Evolutionary conservation across 2,888 invertebrate species (phyloP), one percentile per base, ranked within the genome.

Genomic region (Habrosyne pyritoides): DNA sequence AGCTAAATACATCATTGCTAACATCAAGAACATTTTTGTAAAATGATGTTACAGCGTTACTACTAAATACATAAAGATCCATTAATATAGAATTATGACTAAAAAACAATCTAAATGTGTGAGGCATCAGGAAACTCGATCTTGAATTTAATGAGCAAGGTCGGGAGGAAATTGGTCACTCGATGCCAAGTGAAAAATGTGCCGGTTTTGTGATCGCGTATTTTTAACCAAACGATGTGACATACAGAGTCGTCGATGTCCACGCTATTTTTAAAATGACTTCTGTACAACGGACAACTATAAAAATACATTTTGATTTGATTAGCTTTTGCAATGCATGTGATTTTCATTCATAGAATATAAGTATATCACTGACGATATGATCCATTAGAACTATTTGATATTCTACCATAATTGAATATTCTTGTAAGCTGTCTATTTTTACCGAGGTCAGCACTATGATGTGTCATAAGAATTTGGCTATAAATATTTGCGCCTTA

Each of bases 171-270:
- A 83, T 81, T 75, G 76, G 79, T 82, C 79, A 81, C 79, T 75
- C 73, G 75, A 71, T 75, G 78, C 79, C 78, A 83, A 82, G 75
- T 71, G 78, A 84, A 84, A 84, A 84, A 81, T 79, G 71, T 78
- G 75, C 69, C 71, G 77, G 81, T 75, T 80, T 76, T 77, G 73
- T 77, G 81, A 80, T 77, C 69, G 80, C 66, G 73, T 88, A 87
- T 88, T 89, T 89, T 81, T 86, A 88, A 81, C 71, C 68, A 74
- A 79, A 76, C 70, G 69, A 63, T 74, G 77, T 82, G 84, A 86
- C 84, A 86, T 75, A 77, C 73, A 67, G 69, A 76, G 30, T n/a
- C 50, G 28, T 72, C 53, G 57, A 75, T 77, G 68, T 69, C 71
- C 65, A 66, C 54, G 69, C 75, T 86, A 86, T 86, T 82, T 84